Conservation (phyloP, 2,113 vertebrate species). For the Struthio camelus region DNA sequence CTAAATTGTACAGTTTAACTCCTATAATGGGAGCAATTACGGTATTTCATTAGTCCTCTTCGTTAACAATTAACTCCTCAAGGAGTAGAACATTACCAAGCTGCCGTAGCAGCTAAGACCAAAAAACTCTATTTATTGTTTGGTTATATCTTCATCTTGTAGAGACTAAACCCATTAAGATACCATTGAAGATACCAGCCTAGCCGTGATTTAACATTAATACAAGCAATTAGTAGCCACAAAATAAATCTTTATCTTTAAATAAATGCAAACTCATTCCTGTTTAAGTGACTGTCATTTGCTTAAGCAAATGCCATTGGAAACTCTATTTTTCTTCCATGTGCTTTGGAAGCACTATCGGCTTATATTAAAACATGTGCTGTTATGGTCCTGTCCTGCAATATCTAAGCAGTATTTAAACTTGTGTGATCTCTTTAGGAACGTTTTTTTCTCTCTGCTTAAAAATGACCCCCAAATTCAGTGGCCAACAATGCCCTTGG, state of each 20-base stretch:
- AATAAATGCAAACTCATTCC: neutral
- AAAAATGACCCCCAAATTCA: neutral
- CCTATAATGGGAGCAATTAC: neutral
- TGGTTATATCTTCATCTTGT: neutral
- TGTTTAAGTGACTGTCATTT: neutral
- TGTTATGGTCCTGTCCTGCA: neutral
- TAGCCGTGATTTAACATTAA: neutral
- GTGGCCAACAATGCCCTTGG: neutral
- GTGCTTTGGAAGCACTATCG: neutral
- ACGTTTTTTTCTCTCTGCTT: neutral
- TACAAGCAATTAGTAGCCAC: neutral
- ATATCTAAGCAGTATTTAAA: neutral
- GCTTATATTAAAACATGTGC: neutral
- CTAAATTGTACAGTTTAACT: slow-evolving; percentile 7
- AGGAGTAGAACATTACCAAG: neutral
- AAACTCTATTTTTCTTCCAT: neutral
- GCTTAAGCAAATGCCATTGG: neutral
- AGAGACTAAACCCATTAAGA: neutral
- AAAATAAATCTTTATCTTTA: neutral
- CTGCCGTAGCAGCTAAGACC: neutral
- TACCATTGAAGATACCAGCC: neutral
- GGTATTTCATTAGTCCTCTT: neutral
- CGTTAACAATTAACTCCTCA: neutral
- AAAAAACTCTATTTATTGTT: neutral
- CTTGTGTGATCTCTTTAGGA: neutral